Evolutionary conservation across 2,797 vertebrate species (phyloP), one percentile per base, ranked within the genome.

Genomic region (Arnoldichthys spilopterus): DNA sequence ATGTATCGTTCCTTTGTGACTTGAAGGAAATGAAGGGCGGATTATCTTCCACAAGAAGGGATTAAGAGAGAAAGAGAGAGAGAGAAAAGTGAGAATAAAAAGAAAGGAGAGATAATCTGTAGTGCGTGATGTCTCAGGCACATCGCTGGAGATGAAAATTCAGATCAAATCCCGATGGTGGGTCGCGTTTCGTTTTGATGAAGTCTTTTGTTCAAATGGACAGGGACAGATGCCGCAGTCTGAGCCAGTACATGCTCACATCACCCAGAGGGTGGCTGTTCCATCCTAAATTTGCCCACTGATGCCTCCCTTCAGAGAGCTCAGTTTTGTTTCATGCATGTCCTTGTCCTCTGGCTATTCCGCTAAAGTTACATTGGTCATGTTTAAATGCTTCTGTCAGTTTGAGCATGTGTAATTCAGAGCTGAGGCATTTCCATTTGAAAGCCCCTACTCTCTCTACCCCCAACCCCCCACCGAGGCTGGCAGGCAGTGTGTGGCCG

Each of bases 321-420:
- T 78, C 72, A 75, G 84, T 87, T 47, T 80, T 76, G 66, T 67
- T 86, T 85, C 49, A 47, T 77, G 72, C 71, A 81, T 28, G 28
- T 51, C 74, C 72, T 49, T 62, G 16, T 76, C 68, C 58, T 81
- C 49, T 12, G n/a, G 62, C 56, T 54, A 76, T 63, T 81, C 58
- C 49, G 76, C 11, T 5, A 45, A 78, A 78, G 78, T 73, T 59
- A 81, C 64, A 53, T 73, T 61, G 63, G 47, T 81, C 43, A 72
- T 26, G 37, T 34, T 70, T 32, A 63, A 81, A 58, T 24, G 53
- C 32, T 76, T 63, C 26, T 77, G 51, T 84, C 76, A 59, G 77
- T 61, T 59, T 72, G 22, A 64, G 73, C 51, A 47, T 66, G 40
- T 75, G 6, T 72, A 78, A 78, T 53, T 66, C 67, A 83, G 40